A percentile compares a stretch with the other conserved stretches of the same genome.
Evolutionary conservation across 2,888 invertebrate genomes (phyloP).

Genomic region (Athetis lepigone): DNA sequence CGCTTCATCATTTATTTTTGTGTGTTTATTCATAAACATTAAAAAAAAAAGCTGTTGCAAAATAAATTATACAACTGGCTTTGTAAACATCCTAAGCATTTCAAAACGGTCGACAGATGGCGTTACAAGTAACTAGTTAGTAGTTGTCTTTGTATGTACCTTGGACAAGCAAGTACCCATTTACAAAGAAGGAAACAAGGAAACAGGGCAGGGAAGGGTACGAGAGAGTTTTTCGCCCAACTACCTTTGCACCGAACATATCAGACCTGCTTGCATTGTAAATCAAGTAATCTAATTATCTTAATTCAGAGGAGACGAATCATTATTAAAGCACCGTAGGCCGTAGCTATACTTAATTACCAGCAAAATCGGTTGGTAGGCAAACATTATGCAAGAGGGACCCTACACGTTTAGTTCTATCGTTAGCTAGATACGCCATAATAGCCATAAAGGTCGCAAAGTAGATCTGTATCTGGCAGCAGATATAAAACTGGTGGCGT

Average conservation of each 20-base stretch:
- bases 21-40: not conserved
- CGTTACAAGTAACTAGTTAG: slow-evolving; percentile 29
- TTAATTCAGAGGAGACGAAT: too few species aligned
- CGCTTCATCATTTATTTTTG: not conserved
- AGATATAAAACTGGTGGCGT: slow-evolving; percentile 48
- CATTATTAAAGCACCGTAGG: too few species aligned
- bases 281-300: not conserved
- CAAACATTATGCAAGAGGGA: not conserved
- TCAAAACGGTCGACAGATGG: slow-evolving; percentile 37
- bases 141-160: too few species aligned
- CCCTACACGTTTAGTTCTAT: not conserved
- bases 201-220: too few species aligned
- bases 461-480: slow-evolving; percentile 28
- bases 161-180: too few species aligned
- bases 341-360: too few species aligned
- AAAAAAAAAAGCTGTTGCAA: not conserved
- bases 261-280: not conserved
- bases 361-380: too few species aligned
- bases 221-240: too few species aligned
- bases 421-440: not conserved
- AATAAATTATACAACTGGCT: not conserved
- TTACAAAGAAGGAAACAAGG: too few species aligned
- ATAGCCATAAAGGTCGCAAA: slow-evolving; percentile 15
- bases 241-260: not conserved
- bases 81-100: slow-evolving; percentile 15